Percentiles rank a stretch among this genome's conserved stretches.
phyloP scores from a whole-genome alignment of 2,888 invertebrate genomes.

The Epinotia ramella region DNA sequence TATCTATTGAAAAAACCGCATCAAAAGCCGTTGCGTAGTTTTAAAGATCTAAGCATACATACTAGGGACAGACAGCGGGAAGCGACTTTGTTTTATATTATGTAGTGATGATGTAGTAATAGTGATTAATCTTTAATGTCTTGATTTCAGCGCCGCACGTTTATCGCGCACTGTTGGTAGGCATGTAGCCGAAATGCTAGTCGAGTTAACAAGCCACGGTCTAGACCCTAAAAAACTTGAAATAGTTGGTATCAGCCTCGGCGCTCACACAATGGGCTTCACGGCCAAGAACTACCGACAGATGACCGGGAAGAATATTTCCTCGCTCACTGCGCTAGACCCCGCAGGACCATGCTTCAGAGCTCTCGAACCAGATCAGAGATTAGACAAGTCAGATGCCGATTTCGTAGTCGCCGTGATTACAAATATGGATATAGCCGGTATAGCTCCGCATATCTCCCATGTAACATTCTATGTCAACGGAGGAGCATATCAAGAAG shows the following conservation, averaged over 20 bases:
- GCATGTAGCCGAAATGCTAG: constrained; percentile 67
- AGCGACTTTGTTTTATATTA: too few relatives aligned
- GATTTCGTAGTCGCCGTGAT: constrained; percentile 68
- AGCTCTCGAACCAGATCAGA: constrained; percentile 62
- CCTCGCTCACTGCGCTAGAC: constrained; percentile 65
- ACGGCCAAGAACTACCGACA: constrained; percentile 65
- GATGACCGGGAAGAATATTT: constrained; percentile 63
- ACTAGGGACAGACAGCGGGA: too few relatives aligned
- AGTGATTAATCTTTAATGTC: too few relatives aligned
- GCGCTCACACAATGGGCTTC: constrained; percentile 69
- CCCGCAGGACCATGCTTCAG: constrained; percentile 75
- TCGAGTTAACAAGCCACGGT: constrained; percentile 60
- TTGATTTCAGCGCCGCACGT: constrained; percentile 64
- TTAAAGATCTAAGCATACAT: too few relatives aligned
- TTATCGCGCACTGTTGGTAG: constrained; percentile 63
- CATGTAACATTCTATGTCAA: constrained; percentile 74
- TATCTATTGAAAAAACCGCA: too few relatives aligned
- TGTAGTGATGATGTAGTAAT: too few relatives aligned
- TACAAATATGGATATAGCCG: constrained; percentile 71
- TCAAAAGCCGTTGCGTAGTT: too few relatives aligned
- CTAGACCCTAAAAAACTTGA: constrained; percentile 67
- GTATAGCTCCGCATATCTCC: constrained; percentile 70
- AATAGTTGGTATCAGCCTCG: constrained; percentile 69
- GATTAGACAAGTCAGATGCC: constrained; percentile 68
- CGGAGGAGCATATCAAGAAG: constrained; percentile 62